Percentiles rank a stretch among this genome's conserved stretches.
phyloP scores from a whole-genome alignment of 2,113 vertebrate genomes.

The Saccopteryx bilineata region DNA sequence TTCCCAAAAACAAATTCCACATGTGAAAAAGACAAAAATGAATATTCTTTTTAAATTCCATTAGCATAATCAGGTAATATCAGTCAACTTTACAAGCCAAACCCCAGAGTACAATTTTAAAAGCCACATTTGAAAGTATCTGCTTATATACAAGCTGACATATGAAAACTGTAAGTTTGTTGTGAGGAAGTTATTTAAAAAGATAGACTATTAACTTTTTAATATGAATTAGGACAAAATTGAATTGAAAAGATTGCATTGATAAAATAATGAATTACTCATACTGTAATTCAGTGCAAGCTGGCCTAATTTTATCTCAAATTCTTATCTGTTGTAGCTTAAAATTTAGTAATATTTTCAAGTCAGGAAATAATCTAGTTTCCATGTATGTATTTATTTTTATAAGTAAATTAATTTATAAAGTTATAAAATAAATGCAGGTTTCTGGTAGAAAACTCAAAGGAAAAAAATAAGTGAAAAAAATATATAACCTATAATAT shows the following conservation, averaged over 20 bases:
- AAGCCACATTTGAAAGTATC: neutral
- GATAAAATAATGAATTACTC: neutral
- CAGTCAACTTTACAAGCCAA: neutral
- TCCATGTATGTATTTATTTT: neutral
- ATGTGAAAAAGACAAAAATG: neutral
- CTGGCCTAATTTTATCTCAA: slow-evolving; percentile 27
- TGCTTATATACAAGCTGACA: neutral
- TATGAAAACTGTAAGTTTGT: neutral
- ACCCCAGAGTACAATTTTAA: neutral
- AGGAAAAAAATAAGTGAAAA: neutral
- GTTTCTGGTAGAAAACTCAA: neutral
- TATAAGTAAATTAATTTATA: neutral
- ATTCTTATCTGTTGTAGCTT: neutral
- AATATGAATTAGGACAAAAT: neutral
- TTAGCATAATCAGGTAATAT: neutral
- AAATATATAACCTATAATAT: neutral
- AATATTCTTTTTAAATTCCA: neutral
- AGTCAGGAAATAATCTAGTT: neutral
- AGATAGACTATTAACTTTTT: neutral
- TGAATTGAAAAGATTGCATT: neutral
- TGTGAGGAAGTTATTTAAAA: neutral
- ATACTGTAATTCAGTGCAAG: neutral
- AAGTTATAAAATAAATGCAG: neutral
- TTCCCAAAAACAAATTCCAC: neutral
- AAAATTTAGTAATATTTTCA: slow-evolving; percentile 37